phyloP scores from a whole-genome alignment of 1,140 invertebrate species.

The Pararge aegeria region DNA sequence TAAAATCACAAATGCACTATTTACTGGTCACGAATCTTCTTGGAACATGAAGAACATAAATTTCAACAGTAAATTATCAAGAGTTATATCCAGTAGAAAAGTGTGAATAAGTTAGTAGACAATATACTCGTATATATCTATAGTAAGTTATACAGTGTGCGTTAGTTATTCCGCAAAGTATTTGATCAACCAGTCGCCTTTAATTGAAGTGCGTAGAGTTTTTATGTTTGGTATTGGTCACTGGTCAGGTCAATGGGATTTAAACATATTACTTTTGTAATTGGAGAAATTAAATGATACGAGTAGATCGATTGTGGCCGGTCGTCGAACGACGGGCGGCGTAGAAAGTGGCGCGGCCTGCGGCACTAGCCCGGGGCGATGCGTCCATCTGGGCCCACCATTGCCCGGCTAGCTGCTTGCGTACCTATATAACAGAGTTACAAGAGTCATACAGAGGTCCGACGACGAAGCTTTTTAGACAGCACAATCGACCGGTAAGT shows the following conservation, averaged over 20 bases:
- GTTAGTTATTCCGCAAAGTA: background rate
- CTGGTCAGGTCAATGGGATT: background rate
- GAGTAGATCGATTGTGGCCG: constrained; percentile 33
- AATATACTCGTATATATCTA: too few species aligned
- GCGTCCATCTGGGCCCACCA: constrained; percentile 22
- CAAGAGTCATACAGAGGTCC: too few species aligned
- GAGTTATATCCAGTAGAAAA: too few species aligned
- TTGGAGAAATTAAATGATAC: constrained; percentile 38
- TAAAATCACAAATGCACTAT: too few species aligned
- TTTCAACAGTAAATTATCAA: too few species aligned
- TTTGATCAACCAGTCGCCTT: background rate
- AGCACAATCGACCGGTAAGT: too few species aligned
- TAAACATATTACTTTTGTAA: constrained; percentile 22
- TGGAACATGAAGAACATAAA: too few species aligned
- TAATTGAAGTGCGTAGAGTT: background rate
- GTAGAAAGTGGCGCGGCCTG: constrained; percentile 39
- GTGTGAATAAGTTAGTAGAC: too few species aligned
- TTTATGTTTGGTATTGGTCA: background rate
- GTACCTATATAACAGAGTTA: too few species aligned
- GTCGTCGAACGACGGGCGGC: constrained; percentile 13
- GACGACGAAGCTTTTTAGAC: too few species aligned
- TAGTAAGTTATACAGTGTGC: too few species aligned
- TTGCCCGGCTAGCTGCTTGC: constrained; percentile 18
- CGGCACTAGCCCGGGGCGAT: constrained; percentile 29
- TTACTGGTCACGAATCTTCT: too few species aligned